Percentiles rank a stretch among this genome's conserved stretches.
Conservation (phyloP, 2,888 invertebrate genomes). For the Morpho deidamia region DNA sequence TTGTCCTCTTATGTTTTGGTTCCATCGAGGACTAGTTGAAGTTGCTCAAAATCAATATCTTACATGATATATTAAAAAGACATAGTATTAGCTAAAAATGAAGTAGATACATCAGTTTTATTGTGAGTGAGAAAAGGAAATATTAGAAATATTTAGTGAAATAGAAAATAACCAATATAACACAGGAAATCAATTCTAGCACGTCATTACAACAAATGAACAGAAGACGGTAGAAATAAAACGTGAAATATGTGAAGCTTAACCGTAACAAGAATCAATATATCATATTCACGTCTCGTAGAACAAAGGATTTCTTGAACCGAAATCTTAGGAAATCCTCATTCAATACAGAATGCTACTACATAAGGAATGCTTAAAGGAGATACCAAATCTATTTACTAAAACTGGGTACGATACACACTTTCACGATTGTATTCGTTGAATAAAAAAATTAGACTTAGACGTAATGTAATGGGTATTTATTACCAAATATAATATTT, state of each 20-base stretch:
- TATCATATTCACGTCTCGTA: slow-evolving; percentile 14
- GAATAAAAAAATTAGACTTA: not conserved
- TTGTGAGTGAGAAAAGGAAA: too few species aligned
- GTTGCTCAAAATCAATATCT: too few species aligned
- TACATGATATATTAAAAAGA: too few species aligned
- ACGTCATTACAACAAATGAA: not conserved
- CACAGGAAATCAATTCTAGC: not conserved
- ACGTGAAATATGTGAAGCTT: slow-evolving; percentile 6
- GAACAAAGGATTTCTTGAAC: slow-evolving; percentile 14
- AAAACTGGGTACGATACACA: not conserved
- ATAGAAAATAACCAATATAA: not conserved
- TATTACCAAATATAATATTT: too few species aligned
- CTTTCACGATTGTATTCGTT: not conserved
- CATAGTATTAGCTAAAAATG: too few species aligned
- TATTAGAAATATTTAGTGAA: too few species aligned
- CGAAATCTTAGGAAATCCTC: slow-evolving; percentile 15
- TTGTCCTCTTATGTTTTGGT: too few species aligned
- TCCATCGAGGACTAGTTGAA: too few species aligned
- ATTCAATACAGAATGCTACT: slow-evolving; percentile 12
- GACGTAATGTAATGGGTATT: too few species aligned
- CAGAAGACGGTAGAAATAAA: not conserved
- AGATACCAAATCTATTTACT: slow-evolving; percentile 8
- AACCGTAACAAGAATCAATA: slow-evolving; percentile 11
- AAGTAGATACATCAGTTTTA: too few species aligned
- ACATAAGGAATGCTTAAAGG: slow-evolving; percentile 11